These are phyloP conservation scores for Drosophila micromelanica DNA, from an alignment of 1,140 invertebrate genomes.

Conservation along the genomic window DNA sequence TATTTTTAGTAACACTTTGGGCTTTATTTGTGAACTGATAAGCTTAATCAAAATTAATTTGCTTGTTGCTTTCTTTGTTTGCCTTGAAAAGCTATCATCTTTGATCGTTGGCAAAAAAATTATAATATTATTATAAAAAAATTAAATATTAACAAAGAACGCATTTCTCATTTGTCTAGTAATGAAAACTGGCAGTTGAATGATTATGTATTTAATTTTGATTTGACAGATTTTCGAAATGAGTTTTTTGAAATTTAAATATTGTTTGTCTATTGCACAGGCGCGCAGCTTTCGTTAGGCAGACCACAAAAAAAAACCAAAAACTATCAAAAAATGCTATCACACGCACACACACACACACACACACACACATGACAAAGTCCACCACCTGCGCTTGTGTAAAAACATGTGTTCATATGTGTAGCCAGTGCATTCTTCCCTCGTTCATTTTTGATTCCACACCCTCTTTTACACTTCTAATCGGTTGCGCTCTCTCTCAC, in stretches of 20 bases:
- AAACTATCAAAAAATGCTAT: constrained; percentile 29
- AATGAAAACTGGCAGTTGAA: not conserved
- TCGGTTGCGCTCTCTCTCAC: constrained; percentile 9
- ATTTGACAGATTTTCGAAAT: constrained; percentile 17
- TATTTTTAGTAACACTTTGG: constrained; percentile 40
- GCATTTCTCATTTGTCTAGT: not conserved
- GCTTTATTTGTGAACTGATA: constrained; percentile 24
- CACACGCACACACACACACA: constrained; percentile 13
- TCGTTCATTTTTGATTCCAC: constrained; percentile 4
- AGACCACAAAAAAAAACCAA: constrained; percentile 28
- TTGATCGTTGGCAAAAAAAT: not conserved
- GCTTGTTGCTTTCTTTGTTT: not conserved
- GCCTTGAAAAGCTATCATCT: not conserved
- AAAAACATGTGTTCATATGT: constrained; percentile 4
- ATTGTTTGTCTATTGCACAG: constrained; percentile 63
- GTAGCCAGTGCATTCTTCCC: constrained; percentile 23
- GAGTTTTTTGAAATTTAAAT: constrained; percentile 69
- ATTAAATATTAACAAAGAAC: not conserved
- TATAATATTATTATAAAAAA: too few species aligned
- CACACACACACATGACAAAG: constrained; percentile 23
- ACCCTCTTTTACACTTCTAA: constrained; percentile 16
- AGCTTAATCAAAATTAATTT: not conserved
- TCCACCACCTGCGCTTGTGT: constrained; percentile 31
- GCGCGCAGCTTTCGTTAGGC: constrained; percentile 51
- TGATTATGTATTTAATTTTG: not conserved